Percentiles rank a stretch among this genome's conserved stretches.
phyloP scores from a whole-genome alignment of 2,888 invertebrate genomes.

The Sarcophaga carnaria region DNA sequence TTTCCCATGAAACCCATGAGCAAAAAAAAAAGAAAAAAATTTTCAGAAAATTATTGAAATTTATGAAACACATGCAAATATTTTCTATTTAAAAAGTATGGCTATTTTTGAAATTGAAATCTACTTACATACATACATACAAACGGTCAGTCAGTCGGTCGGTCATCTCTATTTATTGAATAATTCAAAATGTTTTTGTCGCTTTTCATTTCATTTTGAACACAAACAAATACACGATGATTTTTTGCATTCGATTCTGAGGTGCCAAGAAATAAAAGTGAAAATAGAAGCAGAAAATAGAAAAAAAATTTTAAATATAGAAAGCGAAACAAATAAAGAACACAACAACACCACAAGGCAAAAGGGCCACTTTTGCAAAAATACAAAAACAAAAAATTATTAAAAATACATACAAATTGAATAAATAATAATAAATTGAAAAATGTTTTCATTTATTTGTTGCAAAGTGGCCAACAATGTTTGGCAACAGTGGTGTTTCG shows the following conservation, averaged over 20 bases:
- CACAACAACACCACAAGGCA: conserved; percentile 31
- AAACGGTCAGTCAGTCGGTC: neutral
- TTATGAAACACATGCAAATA: neutral
- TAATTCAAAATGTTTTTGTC: conserved; percentile 21
- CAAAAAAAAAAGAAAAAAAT: neutral
- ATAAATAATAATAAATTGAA: neutral
- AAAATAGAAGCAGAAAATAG: conserved; percentile 30
- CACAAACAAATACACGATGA: conserved; percentile 2
- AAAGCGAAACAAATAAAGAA: conserved; percentile 23
- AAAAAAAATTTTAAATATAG: conserved; percentile 36
- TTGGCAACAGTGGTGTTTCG: conserved; percentile 31
- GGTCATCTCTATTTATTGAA: conserved; percentile 29
- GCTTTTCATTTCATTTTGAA: conserved; percentile 40
- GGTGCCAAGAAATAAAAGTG: conserved; percentile 54
- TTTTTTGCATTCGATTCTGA: conserved; percentile 33
- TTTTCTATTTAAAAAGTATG: neutral
- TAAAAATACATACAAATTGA: neutral
- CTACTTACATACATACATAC: neutral
- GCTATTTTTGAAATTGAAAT: neutral
- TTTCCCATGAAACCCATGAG: neutral
- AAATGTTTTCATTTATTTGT: neutral
- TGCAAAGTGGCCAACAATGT: conserved; percentile 39
- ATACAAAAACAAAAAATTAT: neutral
- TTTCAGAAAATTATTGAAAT: neutral
- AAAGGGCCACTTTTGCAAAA: conserved; percentile 32